Evolutionary conservation across 2,113 vertebrate genomes (phyloP).

Genomic region (Regulus satrapa): DNA sequence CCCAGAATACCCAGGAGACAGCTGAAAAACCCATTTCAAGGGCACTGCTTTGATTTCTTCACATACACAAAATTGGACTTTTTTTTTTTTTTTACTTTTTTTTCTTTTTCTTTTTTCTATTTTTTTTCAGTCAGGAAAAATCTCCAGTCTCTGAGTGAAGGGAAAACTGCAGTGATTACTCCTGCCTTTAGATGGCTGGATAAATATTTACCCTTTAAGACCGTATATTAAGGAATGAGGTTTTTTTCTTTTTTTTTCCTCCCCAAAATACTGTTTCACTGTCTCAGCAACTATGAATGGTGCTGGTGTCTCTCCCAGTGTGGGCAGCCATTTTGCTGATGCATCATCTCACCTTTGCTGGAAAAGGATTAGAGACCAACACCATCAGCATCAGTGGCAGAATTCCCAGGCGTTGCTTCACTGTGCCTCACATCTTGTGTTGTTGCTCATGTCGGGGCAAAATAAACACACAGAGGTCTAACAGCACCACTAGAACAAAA

Average conservation of each 20-base stretch:
- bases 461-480: not conserved
- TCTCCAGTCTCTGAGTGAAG: conserved; percentile 44
- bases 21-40: conserved; percentile 57
- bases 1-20: conserved; percentile 54
- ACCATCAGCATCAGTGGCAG: conserved; percentile 21
- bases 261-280: conserved; percentile 57
- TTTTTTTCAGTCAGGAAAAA: conserved; percentile 14
- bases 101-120: accelerated
- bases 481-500: not conserved
- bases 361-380: conserved; percentile 53
- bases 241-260: not conserved
- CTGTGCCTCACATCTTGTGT: not conserved
- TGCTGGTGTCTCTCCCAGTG: conserved; percentile 36
- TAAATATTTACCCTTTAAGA: conserved; percentile 63
- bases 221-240: conserved; percentile 53
- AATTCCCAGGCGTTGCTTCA: conserved; percentile 2
- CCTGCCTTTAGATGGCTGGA: conserved; percentile 49
- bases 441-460: not conserved
- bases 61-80: conserved; percentile 40
- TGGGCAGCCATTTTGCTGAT: conserved; percentile 36
- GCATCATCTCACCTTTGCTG: conserved; percentile 26
- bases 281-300: conserved; percentile 37
- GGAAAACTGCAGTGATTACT: conserved; percentile 53
- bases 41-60: conserved; percentile 46
- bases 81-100: not conserved